These are phyloP conservation scores for Spodoptera exigua DNA, from an alignment of 2,888 invertebrate species.

Conservation along the genomic window DNA sequence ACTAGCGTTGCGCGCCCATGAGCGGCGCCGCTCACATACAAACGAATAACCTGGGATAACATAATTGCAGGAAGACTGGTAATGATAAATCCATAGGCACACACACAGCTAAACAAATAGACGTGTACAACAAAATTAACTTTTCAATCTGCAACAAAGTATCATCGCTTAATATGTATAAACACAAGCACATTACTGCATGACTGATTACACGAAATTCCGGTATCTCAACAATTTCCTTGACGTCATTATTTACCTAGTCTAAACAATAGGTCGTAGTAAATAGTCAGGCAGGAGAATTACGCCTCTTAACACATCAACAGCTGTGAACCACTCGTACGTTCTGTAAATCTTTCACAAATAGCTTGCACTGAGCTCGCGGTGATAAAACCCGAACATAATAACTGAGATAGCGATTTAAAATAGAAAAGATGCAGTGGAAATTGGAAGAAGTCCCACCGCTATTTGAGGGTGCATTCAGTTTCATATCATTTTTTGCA, in stretches of 20 bases:
- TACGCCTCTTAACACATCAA: not conserved
- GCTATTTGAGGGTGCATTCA: not conserved
- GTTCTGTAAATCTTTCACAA: conserved; percentile 40
- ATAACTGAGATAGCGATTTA: conserved; percentile 28
- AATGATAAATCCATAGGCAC: too few species aligned
- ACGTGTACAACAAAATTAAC: too few species aligned
- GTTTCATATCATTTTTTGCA: not conserved
- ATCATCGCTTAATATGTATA: not conserved
- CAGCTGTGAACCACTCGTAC: conserved; percentile 9
- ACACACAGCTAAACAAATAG: too few species aligned
- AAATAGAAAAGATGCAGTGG: conserved; percentile 20
- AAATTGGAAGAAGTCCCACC: conserved; percentile 15
- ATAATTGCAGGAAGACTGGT: too few species aligned
- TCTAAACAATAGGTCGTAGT: conserved; percentile 4
- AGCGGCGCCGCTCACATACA: too few species aligned
- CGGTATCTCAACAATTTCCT: not conserved
- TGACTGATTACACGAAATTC: conserved; percentile 17
- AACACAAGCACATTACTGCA: not conserved
- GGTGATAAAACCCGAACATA: conserved; percentile 42
- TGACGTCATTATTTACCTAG: conserved; percentile 18
- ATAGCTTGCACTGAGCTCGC: conserved; percentile 55
- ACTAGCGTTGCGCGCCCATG: too few species aligned
- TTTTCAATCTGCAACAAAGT: conserved; percentile 9
- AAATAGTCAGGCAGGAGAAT: not conserved
- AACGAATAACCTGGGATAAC: too few species aligned